Evolutionary conservation across 2,113 vertebrate species (phyloP).

Genomic region (Esox niger): DNA sequence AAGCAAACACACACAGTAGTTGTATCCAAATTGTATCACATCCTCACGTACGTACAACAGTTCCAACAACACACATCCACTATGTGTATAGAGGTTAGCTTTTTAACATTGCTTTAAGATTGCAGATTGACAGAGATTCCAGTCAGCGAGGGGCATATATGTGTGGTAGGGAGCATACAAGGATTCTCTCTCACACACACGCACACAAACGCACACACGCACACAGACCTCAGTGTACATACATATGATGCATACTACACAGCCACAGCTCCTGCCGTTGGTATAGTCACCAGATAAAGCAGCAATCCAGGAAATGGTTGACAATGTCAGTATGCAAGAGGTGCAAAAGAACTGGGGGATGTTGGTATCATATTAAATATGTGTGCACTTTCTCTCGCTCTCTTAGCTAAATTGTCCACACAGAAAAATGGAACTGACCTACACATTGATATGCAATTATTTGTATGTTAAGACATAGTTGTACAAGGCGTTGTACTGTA

Average conservation of each 20-base stretch:
- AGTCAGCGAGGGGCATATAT: slow-evolving; percentile 36
- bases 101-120: slow-evolving; percentile 62
- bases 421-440: too few species aligned
- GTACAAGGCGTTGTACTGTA: too few species aligned
- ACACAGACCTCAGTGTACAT: slow-evolving; percentile 31
- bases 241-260: slow-evolving; percentile 28
- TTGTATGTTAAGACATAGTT: too few species aligned
- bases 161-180: slow-evolving; percentile 32
- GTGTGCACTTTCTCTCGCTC: not conserved
- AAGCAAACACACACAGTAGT: slow-evolving; percentile 79
- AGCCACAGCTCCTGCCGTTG: slow-evolving; percentile 31
- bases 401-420: too few species aligned
- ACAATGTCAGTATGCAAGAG: too few species aligned
- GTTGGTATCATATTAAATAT: not conserved
- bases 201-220: too few species aligned
- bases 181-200: slow-evolving; percentile 44
- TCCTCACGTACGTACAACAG: slow-evolving; percentile 73
- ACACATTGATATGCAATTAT: too few species aligned
- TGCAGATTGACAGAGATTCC: slow-evolving; percentile 42
- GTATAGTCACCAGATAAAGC: slow-evolving; percentile 32
- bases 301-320: too few species aligned
- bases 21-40: slow-evolving; percentile 79
- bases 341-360: not conserved
- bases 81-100: slow-evolving; percentile 80
- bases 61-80: slow-evolving; percentile 85